A percentile compares a stretch with the other conserved stretches of the same genome.
Evolutionary conservation across 2,113 vertebrate species (phyloP).

Genomic region (Hylia prasina): DNA sequence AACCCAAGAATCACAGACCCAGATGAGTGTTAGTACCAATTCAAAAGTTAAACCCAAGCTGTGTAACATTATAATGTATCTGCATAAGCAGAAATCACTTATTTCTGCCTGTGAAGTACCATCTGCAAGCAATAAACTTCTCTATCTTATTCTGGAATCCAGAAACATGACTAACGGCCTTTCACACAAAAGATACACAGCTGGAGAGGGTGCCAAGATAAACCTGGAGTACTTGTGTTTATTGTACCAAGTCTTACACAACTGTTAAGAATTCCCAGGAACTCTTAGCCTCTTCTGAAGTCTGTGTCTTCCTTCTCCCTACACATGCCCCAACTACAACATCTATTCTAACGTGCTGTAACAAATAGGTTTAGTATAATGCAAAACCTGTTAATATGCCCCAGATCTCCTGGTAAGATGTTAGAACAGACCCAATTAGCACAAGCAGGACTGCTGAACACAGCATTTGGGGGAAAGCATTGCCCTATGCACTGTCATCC

Average conservation of each 20-base stretch:
- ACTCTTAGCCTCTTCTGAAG: background rate
- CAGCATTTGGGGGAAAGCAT: too few relatives aligned
- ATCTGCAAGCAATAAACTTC: conserved; percentile 6
- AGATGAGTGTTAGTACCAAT: background rate
- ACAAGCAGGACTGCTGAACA: background rate
- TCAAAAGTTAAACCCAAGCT: background rate
- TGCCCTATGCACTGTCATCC: background rate
- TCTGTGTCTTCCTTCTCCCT: background rate
- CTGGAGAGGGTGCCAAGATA: background rate
- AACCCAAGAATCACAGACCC: background rate
- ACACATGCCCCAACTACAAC: background rate
- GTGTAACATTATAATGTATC: accelerated
- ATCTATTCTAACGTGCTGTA: background rate
- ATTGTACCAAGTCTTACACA: background rate
- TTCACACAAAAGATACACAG: background rate
- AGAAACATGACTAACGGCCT: background rate
- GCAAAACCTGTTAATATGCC: background rate
- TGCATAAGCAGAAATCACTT: background rate
- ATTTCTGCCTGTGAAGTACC: background rate
- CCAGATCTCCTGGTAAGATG: background rate
- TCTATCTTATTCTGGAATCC: background rate
- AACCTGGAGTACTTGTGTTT: background rate
- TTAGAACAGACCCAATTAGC: background rate
- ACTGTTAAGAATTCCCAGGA: background rate
- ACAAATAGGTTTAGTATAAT: background rate